Evolutionary conservation across 2,888 invertebrate genomes (phyloP), one percentile per base, ranked within the genome.

Genomic region (Drosophila melanosoma): DNA sequence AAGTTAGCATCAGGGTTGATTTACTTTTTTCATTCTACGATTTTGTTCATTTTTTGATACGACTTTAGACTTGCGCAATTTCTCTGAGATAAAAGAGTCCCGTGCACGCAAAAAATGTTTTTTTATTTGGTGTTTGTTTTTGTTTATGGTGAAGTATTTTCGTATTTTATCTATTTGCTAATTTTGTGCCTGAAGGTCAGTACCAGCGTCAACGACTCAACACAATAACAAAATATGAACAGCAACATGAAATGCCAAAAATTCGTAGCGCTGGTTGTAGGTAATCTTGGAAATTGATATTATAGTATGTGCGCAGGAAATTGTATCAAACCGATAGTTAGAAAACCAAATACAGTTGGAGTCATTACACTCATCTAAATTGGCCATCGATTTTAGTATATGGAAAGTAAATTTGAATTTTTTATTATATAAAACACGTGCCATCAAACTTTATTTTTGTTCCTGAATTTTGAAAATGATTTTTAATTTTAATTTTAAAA

Each of bases 111-210:
- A 45, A 42, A 79, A 75, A 53, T 65, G 40, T 3, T 32, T 49
- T 49, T 51, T 52, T 65, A 49, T 51, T 48, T 33, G 32, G 32
- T 45, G 15, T 12, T 33, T 26, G 29, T 42, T 26, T 2, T 45
- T 42, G 32, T 58, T 45, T 29, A 45, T 49, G 68, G 38, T 42
- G 15, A 60, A 65, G 56, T 74, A 66, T 66, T 80, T 64, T 58
- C 45, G 56, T 61, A 57, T 84, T 84, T 81, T 78, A 78, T 81
- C 82, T 78, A 66, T 72, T 82, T 65, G 88, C 90, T 76, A 85
- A 89, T 70, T 87, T 84, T 74, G 82, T 72, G 86, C 35, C 63
- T 88, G 90, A 84, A 90, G 83, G 83, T 90, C 88, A 90, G 88
- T 74, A 76, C 53, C 76, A 87, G 88, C 86, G 88, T 90, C 90